phyloP scores from a whole-genome alignment of 2,797 vertebrate genomes.

The Schizothorax lantsangensis region DNA sequence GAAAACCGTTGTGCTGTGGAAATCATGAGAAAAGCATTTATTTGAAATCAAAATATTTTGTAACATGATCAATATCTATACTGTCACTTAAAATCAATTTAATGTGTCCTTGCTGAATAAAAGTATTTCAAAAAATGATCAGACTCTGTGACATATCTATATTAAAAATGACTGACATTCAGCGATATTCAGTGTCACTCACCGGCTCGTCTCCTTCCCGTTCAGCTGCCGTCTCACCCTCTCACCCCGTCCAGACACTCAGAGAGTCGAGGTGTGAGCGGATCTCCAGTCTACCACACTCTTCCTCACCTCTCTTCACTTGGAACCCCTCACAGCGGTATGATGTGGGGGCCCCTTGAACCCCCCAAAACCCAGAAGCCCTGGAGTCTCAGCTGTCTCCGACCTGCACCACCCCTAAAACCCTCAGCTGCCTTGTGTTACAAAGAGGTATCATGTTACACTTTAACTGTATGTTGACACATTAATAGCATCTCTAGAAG shows the following conservation, averaged over 20 bases:
- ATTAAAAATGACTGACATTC: background rate
- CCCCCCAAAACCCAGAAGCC: conserved; percentile 97
- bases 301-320: conserved; percentile 95
- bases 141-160: too few species aligned
- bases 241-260: conserved; percentile 93
- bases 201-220: conserved; percentile 21
- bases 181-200: conserved; percentile 4
- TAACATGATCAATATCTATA: background rate
- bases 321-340: conserved; percentile 88
- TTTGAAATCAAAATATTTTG: background rate
- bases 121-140: background rate
- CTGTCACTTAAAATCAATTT: background rate
- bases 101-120: background rate
- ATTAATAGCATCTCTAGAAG: background rate
- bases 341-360: conserved; percentile 97
- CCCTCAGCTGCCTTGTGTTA: conserved; percentile 97
- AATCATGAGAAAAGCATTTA: background rate
- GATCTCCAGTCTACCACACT: conserved; percentile 94
- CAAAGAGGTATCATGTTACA: conserved; percentile 85
- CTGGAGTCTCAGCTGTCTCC: conserved; percentile 97
- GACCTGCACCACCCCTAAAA: conserved; percentile 91
- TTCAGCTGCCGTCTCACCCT: conserved; percentile 93
- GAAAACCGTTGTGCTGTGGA: background rate
- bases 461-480: background rate
- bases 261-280: conserved; percentile 88